Base-by-base conservation (phyloP, 2,888 invertebrate genomes). In the Leucoma salicis region DNA sequence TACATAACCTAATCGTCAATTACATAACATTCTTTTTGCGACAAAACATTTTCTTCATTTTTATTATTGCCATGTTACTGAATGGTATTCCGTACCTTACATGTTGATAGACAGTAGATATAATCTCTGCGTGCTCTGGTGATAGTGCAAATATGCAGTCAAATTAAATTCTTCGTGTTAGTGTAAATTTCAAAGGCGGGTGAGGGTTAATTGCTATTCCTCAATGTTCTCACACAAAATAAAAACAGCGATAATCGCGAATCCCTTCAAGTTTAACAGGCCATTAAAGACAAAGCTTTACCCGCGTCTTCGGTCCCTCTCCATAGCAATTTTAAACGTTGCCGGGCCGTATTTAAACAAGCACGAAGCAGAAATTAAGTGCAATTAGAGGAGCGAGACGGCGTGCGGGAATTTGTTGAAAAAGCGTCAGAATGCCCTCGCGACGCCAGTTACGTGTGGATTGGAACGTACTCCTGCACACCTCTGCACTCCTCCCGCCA, bases 361-460 rank as follows among this genome's bases (percentile, higher is more conserved):
- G 81, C 83, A 82, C 78, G 82, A 75, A 77, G 78, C 58, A 78
- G 67, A 78, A 86, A 87, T 87, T 85, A 85, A 82, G 76, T 74
- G 76, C 77, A 85, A 86, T 86, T 86, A 87, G 79, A 76, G 64
- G 77, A 67, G 76, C 72, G 77, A 74, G 74, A 72, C 81, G 78
- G 83, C 78, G 80, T 70, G 74, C 63, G 62, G 74, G 83, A 75
- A 86, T 86, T 76, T 74, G 67, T 61, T 60, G 68, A 81, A 82
- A 86, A 87, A 85, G 66, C 57, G 46, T 45, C 43, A 79, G 87
- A 72, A 84, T 84, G 77, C 74, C 57, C 69, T 59, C 60, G 77
- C 72, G 76, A 72, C 74, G 69, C 68, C 55, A 64, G 63, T 53
- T 66, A 78, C 71, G 80, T 80, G 83, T 81, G 73, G 78, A 76